Evolutionary conservation across 2,113 vertebrate genomes (phyloP), one percentile per base, ranked within the genome.

Genomic region (Ovibos moschatus): DNA sequence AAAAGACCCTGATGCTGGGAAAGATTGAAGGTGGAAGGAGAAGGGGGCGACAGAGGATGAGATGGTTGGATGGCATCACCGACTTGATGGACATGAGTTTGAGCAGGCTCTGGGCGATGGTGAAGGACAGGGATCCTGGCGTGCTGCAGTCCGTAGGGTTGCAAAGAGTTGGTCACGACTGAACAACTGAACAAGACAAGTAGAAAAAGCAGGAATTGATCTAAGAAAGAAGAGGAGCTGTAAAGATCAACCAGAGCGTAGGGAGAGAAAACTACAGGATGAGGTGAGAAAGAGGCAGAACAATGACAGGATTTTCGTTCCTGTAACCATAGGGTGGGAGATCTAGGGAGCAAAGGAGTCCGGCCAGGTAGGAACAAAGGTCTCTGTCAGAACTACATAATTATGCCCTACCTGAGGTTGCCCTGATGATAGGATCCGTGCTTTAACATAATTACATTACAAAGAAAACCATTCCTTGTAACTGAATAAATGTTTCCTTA

Each of bases 81-180:
- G 8, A 67, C 33, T 36, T 19, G 9, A 71, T 36, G 64, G 67
- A 36, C 67, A 3, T 36, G 19, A 6, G 5, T 23, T 3, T 71
- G 67, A 23, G n/a, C 19, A 71, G 19, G 9, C 19, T 71, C 19
- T 6, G 19, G 67, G 67, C 1, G n/a, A 6, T 23, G 19, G n/a
- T 6, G n/a, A 36, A 6, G 64, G 67, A 36, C n/a, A 23, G 67
- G n/a, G n/a, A 12, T 3, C n/a, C 67, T 6, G 67, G 67, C 1
- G 8, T 21, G n/a, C 64, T 36, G 1, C n/a, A 1, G 8, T 21
- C 17, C 9, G 0, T 11, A 10, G 67, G n/a, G n/a, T 6, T 6
- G n/a, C n/a, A 71, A 23, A 36, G 19, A 23, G n/a, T 71, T 6
- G 5, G 19, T 36, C 67, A 71, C 0, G 2, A 71, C n/a, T 36